Base-by-base conservation (phyloP, 1,140 invertebrate species). In the Sweltsa coloradensis region DNA sequence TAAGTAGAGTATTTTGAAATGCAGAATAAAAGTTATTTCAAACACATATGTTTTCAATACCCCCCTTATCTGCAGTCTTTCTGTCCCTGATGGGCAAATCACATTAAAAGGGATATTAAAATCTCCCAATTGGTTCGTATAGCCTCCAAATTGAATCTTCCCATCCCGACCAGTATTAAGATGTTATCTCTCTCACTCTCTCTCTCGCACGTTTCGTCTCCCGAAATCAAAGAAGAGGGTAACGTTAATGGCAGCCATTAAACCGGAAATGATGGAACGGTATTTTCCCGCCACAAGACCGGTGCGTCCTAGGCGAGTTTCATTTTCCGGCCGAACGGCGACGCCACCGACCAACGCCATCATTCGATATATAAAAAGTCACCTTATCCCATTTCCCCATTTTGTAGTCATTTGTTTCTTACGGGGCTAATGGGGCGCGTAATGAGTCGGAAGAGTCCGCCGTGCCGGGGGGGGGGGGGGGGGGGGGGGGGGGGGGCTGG, bases 351-450 rank as follows among this genome's bases (percentile, higher is more conserved):
- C 42, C 42, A 31, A 44, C 42, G n/a, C n/a, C n/a, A n/a, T n/a
- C 42, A 44, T 44, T 23, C 47, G 18, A 49, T 25, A 45, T 36
- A 49, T 27, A 49, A 49, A 49, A 42, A 43, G 27, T 4, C 36
- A 37, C 36, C 36, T 37, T 37, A 16, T 4, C 21, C 41, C 36
- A 18, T 41, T 49, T 50, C 36, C 21, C 45, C 50, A 40, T 34
- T 51, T 50, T 48, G 50, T 47, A 51, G 45, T 47, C 50, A 51
- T 51, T 51, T 51, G 50, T 51, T 51, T 51, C 50, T 51, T 51
- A 51, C 50, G 40, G 34, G 37, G 50, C 50, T 51, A 51, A 51
- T 51, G 50, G 50, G 40, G 26, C 50, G 43, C 50, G 50, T 51
- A 51, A 51, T 51, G 50, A 51, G 50, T n/a, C n/a, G 42, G 34